Base-by-base conservation (phyloP, 1,140 invertebrate species). In the Drosophila oshimai region DNA sequence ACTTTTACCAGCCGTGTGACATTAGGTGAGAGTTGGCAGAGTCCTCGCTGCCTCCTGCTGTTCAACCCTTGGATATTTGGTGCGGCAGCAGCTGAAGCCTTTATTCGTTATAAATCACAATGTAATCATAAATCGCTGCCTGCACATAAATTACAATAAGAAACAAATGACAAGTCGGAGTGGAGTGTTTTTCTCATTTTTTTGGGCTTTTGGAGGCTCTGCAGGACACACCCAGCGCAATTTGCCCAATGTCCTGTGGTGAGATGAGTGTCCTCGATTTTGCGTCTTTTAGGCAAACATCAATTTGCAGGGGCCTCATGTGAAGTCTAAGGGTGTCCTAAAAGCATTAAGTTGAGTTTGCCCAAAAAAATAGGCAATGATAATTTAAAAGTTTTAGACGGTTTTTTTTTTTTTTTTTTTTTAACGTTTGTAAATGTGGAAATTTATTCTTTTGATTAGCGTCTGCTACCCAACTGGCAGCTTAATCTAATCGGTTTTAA, bases 61-160 rank as follows among this genome's bases (percentile, higher is more conserved):
- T 41, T 49, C 42, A 65, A 50, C 61, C 62, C 62, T 65, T 65
- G 60, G 44, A 65, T 50, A 36, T 60, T 62, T 44, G 54, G 42
- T 18, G 12, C 39, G 73, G 22, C 60, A 80, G 46, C 46, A 64
- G 64, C 55, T 47, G 50, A 84, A 84, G 74, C 81, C 75, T 84
- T 84, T 83, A 54, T 60, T 57, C 12, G 36, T 70, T 70, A 83
- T 83, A 83, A 83, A 83, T 83, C 80, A 83, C 58, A 74, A 67
- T 53, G 71, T 86, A 84, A 84, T 84, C 80, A 84, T 84, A 79
- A 79, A 79, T 61, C 65, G 64, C 44, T 70, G 76, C 50, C 46
- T 69, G 45, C 65, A 79, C 76, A 79, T 79, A 86, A 88, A 86
- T 86, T 81, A 86, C 68, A 81, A 86, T 86, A 86, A 86, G 79